phyloP scores from a whole-genome alignment of 2,797 vertebrate species.

The Oryzias sinensis region DNA sequence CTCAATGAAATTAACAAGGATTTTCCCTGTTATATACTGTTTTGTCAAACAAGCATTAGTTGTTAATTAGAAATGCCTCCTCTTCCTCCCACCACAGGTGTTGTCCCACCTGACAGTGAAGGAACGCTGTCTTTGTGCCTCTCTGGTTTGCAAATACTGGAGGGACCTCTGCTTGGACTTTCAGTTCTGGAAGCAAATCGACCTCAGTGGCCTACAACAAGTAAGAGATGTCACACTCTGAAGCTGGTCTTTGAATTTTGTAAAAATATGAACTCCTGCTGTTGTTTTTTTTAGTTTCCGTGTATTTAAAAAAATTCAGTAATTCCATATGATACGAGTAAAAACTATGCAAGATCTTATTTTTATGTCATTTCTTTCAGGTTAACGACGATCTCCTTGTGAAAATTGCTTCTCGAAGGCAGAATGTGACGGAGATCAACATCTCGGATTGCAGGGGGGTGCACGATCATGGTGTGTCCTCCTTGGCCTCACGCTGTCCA shows the following conservation, averaged over 20 bases:
- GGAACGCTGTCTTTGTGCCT: constrained; percentile 93
- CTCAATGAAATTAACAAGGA: too few relatives aligned
- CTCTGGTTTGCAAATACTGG: constrained; percentile 98
- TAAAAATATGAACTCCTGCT: too few relatives aligned
- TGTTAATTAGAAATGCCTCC: neutral
- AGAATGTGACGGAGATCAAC: constrained; percentile 96
- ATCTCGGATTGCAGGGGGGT: constrained; percentile 96
- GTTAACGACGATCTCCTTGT: constrained; percentile 93
- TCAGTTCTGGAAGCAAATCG: constrained; percentile 98
- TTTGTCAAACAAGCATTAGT: neutral
- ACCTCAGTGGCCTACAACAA: constrained; percentile 97
- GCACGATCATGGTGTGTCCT: constrained; percentile 89
- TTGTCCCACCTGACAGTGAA: constrained; percentile 95
- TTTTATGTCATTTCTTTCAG: constrained; percentile 59
- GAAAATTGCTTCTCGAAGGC: constrained; percentile 93
- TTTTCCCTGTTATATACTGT: too few relatives aligned
- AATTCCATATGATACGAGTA: too few relatives aligned
- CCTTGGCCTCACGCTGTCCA: constrained; percentile 89
- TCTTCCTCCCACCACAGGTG: constrained; percentile 76
- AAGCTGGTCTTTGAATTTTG: neutral
- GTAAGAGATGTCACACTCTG: constrained; percentile 67
- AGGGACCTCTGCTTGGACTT: constrained; percentile 97
- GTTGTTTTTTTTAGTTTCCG: too few relatives aligned
- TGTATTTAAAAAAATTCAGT: too few relatives aligned
- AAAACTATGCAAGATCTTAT: too few relatives aligned